These are phyloP conservation scores for Sarcophaga carnaria DNA, from an alignment of 2,888 invertebrate genomes.

Conservation along the genomic window DNA sequence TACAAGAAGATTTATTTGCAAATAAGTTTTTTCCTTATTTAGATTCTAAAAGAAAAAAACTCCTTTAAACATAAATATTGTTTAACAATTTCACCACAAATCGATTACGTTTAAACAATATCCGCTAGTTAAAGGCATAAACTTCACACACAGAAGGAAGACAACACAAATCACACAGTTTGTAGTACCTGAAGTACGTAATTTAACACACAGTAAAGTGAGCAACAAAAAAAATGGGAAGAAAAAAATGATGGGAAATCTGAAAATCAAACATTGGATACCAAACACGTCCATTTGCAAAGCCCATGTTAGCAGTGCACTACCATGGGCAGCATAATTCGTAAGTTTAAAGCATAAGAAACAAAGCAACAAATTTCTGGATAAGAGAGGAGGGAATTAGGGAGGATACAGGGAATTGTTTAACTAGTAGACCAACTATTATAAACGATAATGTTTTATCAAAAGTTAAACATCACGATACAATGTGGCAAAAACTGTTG, in stretches of 20 bases:
- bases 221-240: background rate
- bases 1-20: background rate
- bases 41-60: background rate
- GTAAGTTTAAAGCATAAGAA: background rate
- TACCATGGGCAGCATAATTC: constrained; percentile 7
- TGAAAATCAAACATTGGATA: background rate
- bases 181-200: background rate
- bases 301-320: constrained; percentile 19
- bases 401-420: background rate
- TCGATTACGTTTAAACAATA: constrained; percentile 80
- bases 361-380: constrained; percentile 5
- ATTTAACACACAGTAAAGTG: constrained; percentile 3
- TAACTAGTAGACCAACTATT: constrained; percentile 51
- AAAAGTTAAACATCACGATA: constrained; percentile 57
- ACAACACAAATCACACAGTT: background rate
- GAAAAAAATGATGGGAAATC: background rate
- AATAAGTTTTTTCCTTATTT: background rate
- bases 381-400: constrained; percentile 9
- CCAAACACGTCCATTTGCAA: background rate
- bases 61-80: constrained; percentile 50
- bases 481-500: constrained; percentile 12
- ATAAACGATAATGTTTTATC: constrained; percentile 58
- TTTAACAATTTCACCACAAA: constrained; percentile 69
- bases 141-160: constrained; percentile 7
- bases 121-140: constrained; percentile 71